A percentile compares a stretch with the other conserved stretches of the same genome.
Evolutionary conservation across 1,140 invertebrate genomes (phyloP).

Genomic region (Hypothenemus hampei): DNA sequence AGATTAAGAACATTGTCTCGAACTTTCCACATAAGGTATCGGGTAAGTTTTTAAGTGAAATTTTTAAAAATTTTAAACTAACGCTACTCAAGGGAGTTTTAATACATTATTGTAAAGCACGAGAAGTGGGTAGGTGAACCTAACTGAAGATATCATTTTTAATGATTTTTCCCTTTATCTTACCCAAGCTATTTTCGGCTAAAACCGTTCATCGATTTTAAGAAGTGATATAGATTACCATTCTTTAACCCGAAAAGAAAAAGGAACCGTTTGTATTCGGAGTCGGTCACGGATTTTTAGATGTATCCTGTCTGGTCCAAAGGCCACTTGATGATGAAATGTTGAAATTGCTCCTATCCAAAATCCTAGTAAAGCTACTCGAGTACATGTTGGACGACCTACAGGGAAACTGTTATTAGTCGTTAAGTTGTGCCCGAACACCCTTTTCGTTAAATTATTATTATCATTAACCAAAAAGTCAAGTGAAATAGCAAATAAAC

Average conservation of each 20-base stretch:
- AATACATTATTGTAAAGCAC: too few relatives aligned
- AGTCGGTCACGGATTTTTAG: slow-evolving; percentile 25
- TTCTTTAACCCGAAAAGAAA: slow-evolving; percentile 10
- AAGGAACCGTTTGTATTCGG: slow-evolving; percentile 40
- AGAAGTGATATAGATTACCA: not conserved
- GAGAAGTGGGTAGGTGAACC: too few relatives aligned
- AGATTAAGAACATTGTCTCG: too few relatives aligned
- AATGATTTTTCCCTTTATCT: not conserved
- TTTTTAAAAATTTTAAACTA: too few relatives aligned
- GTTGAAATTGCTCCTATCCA: slow-evolving; percentile 34
- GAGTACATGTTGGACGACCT: slow-evolving; percentile 36
- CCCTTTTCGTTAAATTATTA: slow-evolving; percentile 22
- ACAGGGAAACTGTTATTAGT: slow-evolving; percentile 13
- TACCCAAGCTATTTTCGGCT: not conserved
- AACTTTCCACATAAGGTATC: too few relatives aligned
- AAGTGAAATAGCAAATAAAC: too few relatives aligned
- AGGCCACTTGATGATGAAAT: slow-evolving; percentile 40
- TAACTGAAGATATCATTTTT: not conserved
- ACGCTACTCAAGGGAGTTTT: too few relatives aligned
- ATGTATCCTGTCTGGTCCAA: slow-evolving; percentile 10
- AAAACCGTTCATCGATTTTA: not conserved
- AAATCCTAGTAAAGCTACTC: slow-evolving; percentile 34
- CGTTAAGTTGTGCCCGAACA: slow-evolving; percentile 14
- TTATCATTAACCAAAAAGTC: too few relatives aligned
- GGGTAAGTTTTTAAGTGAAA: too few relatives aligned